phyloP scores from a whole-genome alignment of 2,888 invertebrate genomes.

The Troides helena region DNA sequence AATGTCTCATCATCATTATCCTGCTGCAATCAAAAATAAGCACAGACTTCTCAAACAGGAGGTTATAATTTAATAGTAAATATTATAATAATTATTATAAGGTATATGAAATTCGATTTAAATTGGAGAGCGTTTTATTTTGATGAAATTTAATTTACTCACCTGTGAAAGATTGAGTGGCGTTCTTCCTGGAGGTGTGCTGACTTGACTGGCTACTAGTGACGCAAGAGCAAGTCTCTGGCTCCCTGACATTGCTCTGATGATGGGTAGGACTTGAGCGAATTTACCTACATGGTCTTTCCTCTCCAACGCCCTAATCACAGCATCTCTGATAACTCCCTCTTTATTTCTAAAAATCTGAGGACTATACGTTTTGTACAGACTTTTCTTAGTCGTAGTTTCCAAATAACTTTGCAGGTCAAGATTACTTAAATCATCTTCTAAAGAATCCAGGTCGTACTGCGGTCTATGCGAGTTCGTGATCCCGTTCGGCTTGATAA shows the following conservation, averaged over 20 bases:
- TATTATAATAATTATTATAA: no score
- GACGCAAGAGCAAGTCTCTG: slow-evolving; percentile 83
- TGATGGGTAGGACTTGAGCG: slow-evolving; percentile 82
- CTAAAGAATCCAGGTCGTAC: slow-evolving; percentile 69
- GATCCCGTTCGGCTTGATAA: slow-evolving; percentile 58
- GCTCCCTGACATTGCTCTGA: slow-evolving; percentile 81
- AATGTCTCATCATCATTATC: no score
- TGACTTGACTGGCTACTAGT: slow-evolving; percentile 82
- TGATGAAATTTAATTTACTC: slow-evolving; percentile 21
- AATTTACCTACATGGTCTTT: slow-evolving; percentile 81
- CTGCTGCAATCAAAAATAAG: no score
- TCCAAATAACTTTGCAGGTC: slow-evolving; percentile 50
- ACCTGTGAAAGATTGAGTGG: slow-evolving; percentile 82
- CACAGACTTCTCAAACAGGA: no score
- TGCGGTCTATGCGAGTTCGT: slow-evolving; percentile 74
- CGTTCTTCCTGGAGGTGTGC: slow-evolving; percentile 73
- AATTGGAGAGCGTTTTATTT: no score
- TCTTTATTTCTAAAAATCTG: slow-evolving; percentile 63
- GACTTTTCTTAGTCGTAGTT: slow-evolving; percentile 46
- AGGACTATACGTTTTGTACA: slow-evolving; percentile 57
- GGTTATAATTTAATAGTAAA: no score
- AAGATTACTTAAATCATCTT: slow-evolving; percentile 46
- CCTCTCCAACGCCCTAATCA: slow-evolving; percentile 79
- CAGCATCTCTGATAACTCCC: slow-evolving; percentile 73
- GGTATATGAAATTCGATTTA: no score